These are phyloP conservation scores for Scrobipalpa costella DNA, from an alignment of 2,888 invertebrate genomes.

Conservation along the genomic window DNA sequence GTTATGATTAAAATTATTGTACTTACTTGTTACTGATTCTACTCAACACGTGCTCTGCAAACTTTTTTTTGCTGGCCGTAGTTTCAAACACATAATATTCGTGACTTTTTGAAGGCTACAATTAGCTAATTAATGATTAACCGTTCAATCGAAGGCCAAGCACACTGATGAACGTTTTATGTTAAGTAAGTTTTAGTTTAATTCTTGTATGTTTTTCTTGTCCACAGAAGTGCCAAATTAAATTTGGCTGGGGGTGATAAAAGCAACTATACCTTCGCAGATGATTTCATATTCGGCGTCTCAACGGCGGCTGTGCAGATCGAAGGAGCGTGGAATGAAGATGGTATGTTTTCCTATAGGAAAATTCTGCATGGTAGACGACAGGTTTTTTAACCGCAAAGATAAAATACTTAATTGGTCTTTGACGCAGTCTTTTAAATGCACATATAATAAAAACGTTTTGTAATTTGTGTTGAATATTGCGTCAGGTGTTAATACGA, in stretches of 20 bases:
- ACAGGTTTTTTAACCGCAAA: slow-evolving; percentile 7
- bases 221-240: slow-evolving; percentile 56
- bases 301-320: slow-evolving; percentile 83
- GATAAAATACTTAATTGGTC: not conserved
- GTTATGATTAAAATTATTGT: too few species aligned
- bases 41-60: too few species aligned
- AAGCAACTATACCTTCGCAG: slow-evolving; percentile 75
- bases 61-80: too few species aligned
- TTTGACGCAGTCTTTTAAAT: slow-evolving; percentile 5
- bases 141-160: not conserved
- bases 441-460: not conserved
- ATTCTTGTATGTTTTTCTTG: slow-evolving; percentile 33
- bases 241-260: slow-evolving; percentile 67
- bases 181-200: not conserved
- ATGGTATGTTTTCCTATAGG: slow-evolving; percentile 50
- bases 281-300: slow-evolving; percentile 81
- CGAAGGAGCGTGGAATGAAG: slow-evolving; percentile 81
- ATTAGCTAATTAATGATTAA: too few species aligned
- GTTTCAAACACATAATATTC: too few species aligned
- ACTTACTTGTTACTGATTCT: too few species aligned
- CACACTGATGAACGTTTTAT: not conserved
- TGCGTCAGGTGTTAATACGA: not conserved
- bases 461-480: not conserved
- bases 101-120: too few species aligned
- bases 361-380: not conserved